Evolutionary conservation across 1,140 invertebrate genomes (phyloP), one percentile per base, ranked within the genome.

Genomic region (Diabrotica virgifera): DNA sequence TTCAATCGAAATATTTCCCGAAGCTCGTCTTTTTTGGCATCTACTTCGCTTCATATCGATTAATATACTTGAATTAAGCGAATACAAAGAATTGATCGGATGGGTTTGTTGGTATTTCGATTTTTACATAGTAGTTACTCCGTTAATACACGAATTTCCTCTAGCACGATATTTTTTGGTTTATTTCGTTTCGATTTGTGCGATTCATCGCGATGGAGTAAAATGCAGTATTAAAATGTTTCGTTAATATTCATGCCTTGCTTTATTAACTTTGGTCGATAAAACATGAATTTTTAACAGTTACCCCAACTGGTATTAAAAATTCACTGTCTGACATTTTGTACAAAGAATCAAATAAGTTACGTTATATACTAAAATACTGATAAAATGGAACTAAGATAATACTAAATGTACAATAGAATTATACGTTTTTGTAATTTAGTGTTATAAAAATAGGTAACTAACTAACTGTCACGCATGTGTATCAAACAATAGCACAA

Each of bases 61-160:
- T 59, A 36, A n/a, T 51, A 57, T 38, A 63, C 53, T 37, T 55
- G 55, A 58, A 51, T 35, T 40, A 64, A 64, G 52, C 53, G 37
- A 56, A 64, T 59, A 59, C 57, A 64, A 52, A 64, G 55, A 64
- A 64, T 64, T 64, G 63, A 64, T 64, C 63, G 63, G 40, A 57
- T 37, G 63, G 52, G 56, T 58, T 64, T 36, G 60, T 62, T 62
- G 60, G 37, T 50, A 54, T 62, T 14, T 36, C 13, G 35, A 14
- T 55, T 24, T 55, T 24, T 55, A 55, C 24, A 24, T 24, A 24
- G 24, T 24, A 24, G 24, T 24, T 24, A 24, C 24, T 24, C 1
- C 24, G 24, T 24, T 24, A 24, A 24, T 24, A 24, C 24, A 24
- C 24, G 24, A 24, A 24, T 24, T 24, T 24, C 24, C 24, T 24